Evolutionary conservation across 2,113 vertebrate genomes (phyloP), one percentile per base, ranked within the genome.

Genomic region (Marmota monax): DNA sequence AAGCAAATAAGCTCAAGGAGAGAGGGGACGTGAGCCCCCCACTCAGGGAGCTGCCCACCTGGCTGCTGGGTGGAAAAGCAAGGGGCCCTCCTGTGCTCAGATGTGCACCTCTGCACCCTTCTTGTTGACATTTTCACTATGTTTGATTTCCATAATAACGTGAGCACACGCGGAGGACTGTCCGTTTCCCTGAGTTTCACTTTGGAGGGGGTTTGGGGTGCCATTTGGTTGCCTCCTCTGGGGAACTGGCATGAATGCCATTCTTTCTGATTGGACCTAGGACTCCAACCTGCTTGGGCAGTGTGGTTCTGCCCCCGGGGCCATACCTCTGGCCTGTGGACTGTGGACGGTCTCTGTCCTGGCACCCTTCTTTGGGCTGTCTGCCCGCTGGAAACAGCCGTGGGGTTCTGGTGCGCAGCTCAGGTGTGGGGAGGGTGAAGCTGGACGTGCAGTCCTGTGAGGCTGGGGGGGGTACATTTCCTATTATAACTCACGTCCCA

Each of bases 401-500:
- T 6, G 20, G 10, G 7, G 20, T 34, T 1, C 8, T 4, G 5
- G 4, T 2, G 2, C 18, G 37, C 14, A 58, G 45, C 25, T 39
- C 1, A 1, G 5, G 4, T 9, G 61, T 23, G 5, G 34, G 39
- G 17, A 18, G 23, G 9, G 37, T 10, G 29, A 74, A 13, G 79
- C 0, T 14, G 23, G 29, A 16, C 12, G 4, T 53, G 74, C 45
- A 34, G 89, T 45, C 11, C 10, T 2, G 8, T 9, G 45, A 14
- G 12, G 37, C 17, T 10, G 22, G 42, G 63, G 63, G 77, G 48
- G 61, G 23, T 3, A 0, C 14, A 23, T 14, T 37, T 14, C 22
- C 1, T 2, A 5, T 22, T 4, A 4, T 5, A 27, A 51, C 34
- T 67, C 56, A 29, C 2, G 1, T 2, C 23, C 1, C 12, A 8